These are phyloP conservation scores for Gadus macrocephalus DNA, from an alignment of 2,113 vertebrate species.

Conservation along the genomic window DNA sequence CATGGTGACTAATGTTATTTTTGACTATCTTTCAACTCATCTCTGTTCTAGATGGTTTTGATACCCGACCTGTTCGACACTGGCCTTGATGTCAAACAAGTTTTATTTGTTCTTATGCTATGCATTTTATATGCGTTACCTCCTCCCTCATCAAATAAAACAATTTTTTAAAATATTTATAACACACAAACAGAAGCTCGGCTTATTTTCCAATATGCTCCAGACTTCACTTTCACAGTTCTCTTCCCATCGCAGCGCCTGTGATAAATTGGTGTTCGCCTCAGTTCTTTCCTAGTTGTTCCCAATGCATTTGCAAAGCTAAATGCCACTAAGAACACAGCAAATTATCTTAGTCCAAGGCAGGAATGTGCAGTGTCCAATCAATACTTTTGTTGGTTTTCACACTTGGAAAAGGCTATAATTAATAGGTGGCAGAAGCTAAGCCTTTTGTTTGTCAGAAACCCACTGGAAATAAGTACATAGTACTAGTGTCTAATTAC, in stretches of 20 bases:
- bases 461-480: conserved; percentile 17
- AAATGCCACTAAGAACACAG: conserved; percentile 44
- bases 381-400: conserved; percentile 46
- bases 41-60: conserved; percentile 8
- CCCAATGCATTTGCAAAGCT: conserved; percentile 22
- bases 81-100: conserved; percentile 10
- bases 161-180: not conserved
- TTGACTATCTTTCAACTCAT: conserved; percentile 2
- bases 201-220: not conserved
- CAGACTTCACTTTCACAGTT: not conserved
- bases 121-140: not conserved
- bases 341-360: conserved; percentile 45
- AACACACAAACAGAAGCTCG: not conserved
- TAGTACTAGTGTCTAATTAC: conserved; percentile 31
- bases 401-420: conserved; percentile 22
- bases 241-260: conserved; percentile 2
- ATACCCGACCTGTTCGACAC: not conserved
- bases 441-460: conserved; percentile 32
- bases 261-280: conserved; percentile 1
- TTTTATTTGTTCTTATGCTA: conserved; percentile 15
- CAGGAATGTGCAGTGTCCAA: conserved; percentile 37
- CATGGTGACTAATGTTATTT: conserved; percentile 1
- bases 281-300: not conserved
- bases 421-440: conserved; percentile 39
- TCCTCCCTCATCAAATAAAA: not conserved